These are phyloP conservation scores for Sus cebifrons DNA, from an alignment of 2,797 vertebrate species.

Conservation along the genomic window DNA sequence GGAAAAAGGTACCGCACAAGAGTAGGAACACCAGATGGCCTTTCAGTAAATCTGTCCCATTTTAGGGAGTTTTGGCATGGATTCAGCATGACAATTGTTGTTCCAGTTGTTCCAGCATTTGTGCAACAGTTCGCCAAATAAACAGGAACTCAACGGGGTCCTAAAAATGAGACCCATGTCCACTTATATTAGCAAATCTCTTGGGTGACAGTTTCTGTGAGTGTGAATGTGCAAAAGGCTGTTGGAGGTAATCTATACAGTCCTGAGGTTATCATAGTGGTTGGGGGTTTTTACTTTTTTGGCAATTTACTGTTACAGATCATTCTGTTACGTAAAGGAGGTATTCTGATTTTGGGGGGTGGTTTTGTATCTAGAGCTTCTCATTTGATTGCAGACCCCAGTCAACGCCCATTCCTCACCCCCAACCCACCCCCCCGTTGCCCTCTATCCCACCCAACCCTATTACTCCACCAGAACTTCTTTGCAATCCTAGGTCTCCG, in stretches of 20 bases:
- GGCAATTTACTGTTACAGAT: neutral
- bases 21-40: conserved; percentile 49
- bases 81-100: conserved; percentile 61
- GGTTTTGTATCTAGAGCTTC: neutral
- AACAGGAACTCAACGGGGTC: conserved; percentile 19
- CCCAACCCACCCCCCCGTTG: neutral
- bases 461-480: neutral
- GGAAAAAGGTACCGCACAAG: neutral
- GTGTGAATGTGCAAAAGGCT: neutral
- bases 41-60: conserved; percentile 60
- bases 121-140: conserved; percentile 73
- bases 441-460: neutral
- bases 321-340: neutral
- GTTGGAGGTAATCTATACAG: neutral
- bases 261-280: neutral
- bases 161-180: neutral
- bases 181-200: neutral
- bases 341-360: neutral
- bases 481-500: neutral
- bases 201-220: neutral
- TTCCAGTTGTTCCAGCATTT: conserved; percentile 65
- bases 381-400: neutral
- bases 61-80: conserved; percentile 59
- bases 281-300: neutral
- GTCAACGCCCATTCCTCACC: neutral